A percentile compares a stretch with the other conserved stretches of the same genome.
phyloP scores from a whole-genome alignment of 1,140 invertebrate species.

The Dreissena polymorpha region DNA sequence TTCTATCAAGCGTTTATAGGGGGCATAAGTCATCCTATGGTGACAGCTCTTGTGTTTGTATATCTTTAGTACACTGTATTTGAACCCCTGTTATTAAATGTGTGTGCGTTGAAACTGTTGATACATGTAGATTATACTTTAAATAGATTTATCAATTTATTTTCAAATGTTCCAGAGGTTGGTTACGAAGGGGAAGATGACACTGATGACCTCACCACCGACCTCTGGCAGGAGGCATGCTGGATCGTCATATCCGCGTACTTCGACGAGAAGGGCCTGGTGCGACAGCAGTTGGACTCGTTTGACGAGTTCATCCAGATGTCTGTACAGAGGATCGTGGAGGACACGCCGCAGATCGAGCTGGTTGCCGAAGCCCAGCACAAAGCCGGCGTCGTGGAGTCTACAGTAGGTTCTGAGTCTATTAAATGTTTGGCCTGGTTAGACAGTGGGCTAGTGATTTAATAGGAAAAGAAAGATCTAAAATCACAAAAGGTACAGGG shows the following conservation, averaged over 20 bases:
- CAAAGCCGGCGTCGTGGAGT: conserved; percentile 94
- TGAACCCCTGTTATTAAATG: too few species aligned
- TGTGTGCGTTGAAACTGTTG: too few species aligned
- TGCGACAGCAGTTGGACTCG: conserved; percentile 98
- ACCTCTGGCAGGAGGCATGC: conserved; percentile 99
- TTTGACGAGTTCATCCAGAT: conserved; percentile 99
- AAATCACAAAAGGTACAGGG: too few species aligned
- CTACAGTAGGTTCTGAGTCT: conserved; percentile 87
- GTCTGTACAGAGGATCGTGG: conserved; percentile 99
- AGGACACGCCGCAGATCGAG: conserved; percentile 98
- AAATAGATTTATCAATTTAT: too few species aligned
- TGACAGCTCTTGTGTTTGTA: too few species aligned
- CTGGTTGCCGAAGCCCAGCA: conserved; percentile 98
- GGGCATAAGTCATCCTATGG: too few species aligned
- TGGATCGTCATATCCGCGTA: conserved; percentile 99
- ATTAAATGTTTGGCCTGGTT: not conserved
- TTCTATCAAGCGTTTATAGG: too few species aligned
- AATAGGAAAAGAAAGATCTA: conserved; percentile 18
- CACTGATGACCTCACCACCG: conserved; percentile 91
- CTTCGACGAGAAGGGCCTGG: conserved; percentile 99
- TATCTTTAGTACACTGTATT: too few species aligned
- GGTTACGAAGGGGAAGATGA: conserved; percentile 71
- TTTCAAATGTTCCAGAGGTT: not conserved
- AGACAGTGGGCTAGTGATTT: conserved; percentile 8
- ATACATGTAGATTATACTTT: too few species aligned